Evolutionary conservation across 2,113 vertebrate genomes (phyloP).

Genomic region (Prunella fulvescens): DNA sequence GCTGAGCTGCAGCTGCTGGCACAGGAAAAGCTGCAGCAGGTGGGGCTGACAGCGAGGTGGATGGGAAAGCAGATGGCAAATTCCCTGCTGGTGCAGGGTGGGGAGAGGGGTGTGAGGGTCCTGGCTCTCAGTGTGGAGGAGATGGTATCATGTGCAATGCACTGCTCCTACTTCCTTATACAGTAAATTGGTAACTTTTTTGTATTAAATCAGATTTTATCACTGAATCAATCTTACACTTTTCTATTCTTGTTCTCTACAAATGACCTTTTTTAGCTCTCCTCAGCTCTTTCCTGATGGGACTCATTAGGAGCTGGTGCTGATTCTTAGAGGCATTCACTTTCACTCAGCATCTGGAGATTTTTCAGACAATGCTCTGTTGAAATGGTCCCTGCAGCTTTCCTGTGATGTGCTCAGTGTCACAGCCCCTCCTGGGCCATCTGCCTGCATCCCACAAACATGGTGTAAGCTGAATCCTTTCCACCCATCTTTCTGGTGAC

Average conservation of each 20-base stretch:
- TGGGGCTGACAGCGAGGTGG: background rate
- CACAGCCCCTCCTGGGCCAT: background rate
- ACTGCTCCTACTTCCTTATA: conserved; percentile 56
- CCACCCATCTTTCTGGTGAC: background rate
- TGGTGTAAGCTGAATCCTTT: background rate
- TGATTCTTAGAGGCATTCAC: conserved; percentile 45
- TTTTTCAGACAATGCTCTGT: conserved; percentile 7
- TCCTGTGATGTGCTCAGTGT: background rate
- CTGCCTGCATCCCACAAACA: background rate
- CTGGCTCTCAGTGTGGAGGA: background rate
- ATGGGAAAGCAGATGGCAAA: background rate
- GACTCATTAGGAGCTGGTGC: conserved; percentile 62
- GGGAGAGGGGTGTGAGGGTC: background rate
- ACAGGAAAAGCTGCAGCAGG: background rate
- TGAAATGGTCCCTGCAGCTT: background rate
- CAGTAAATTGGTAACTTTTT: conserved; percentile 64
- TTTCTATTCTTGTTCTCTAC: conserved; percentile 59
- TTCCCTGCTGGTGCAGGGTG: background rate
- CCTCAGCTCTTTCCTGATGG: conserved; percentile 59
- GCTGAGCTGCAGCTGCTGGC: background rate
- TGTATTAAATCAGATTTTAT: conserved; percentile 63
- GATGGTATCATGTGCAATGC: background rate
- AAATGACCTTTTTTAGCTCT: conserved; percentile 69
- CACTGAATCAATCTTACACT: conserved; percentile 43
- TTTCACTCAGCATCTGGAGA: conserved; percentile 56